Evolutionary conservation across 2,113 vertebrate species (phyloP), one percentile per base, ranked within the genome.

Genomic region (Oxyura jamaicensis): DNA sequence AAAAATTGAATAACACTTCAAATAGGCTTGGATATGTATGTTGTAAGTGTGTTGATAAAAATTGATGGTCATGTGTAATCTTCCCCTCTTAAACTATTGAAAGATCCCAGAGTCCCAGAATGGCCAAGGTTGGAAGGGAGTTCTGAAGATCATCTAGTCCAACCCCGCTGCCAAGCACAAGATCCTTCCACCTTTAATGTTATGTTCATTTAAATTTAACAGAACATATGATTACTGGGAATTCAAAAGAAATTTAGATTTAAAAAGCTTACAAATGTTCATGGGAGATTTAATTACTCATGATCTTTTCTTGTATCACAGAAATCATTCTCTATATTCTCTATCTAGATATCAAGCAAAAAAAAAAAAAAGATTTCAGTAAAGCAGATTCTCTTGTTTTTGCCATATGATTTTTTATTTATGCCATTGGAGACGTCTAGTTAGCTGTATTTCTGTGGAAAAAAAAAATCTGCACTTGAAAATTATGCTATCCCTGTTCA

Each of bases 391-490:
- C 93, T 87, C 41, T 29, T 50, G 22, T 4, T 26, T 63, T 50
- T 91, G 48, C 31, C 25, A 9, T 29, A 36, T 52, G 74, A 74
- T n/a, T n/a, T n/a, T n/a, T n/a, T n/a, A n/a, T n/a, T n/a, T n/a
- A n/a, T n/a, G 81, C 36, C 29, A 62, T 4, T 6, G 33, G 48
- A 67, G 8, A 26, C 50, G 75, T 88, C 62, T 20, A 36, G 13
- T 81, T 91, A 89, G 41, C 4, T 1, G 0, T 66, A 67, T 13
- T 76, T 91, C 91, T 91, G 11, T 59, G 58, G 81, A 85, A 93
- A 96, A 88, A 96, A 88, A 87, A 41, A 88, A 87, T 82, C 50
- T 46, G 52, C 75, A 62, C 65, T 76, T 69, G 41, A 8, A 78
- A 56, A 41, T 76, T 41, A 88, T 95, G 36, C 11, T 80, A 26